Base-by-base conservation (phyloP, 2,797 vertebrate genomes). In the Ambastaia sidthimunki region DNA sequence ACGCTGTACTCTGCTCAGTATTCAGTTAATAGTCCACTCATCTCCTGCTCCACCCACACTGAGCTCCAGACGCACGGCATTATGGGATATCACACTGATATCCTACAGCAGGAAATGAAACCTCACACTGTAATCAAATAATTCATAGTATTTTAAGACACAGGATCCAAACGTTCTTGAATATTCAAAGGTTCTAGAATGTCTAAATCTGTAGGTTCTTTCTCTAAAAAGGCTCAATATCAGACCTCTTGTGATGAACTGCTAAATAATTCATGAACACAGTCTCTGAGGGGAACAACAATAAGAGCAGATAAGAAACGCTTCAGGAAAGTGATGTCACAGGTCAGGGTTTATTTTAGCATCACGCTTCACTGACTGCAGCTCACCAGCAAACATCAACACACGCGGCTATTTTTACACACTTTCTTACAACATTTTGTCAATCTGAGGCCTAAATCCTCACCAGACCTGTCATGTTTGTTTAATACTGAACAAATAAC, bases 241-340 rank as follows among this genome's bases (percentile, higher is more conserved):
- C 18, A 66, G 48, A 47, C 47, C n/a, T 19, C 60, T n/a, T 68
- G 34, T 68, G 50, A 76, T 55, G 50, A 19, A 31, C 19, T 3
- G 18, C 50, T 76, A 57, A 67, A 76, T 28, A 57, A 76, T 76
- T 69, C 37, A 76, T 76, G 21, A 76, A 16, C 19, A 15, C 63
- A 68, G 57, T 68, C 63, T 76, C 52, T 28, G n/a, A 34, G 28
- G 60, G 47, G n/a, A 75, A 75, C 47, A 23, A 62, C 62, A 54
- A 66, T 66, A 66, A 4, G 25, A 75, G 60, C 19, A 50, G 48
- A 37, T 18, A 31, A 66, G 5, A 37, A 66, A 41, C 4, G 7
- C 57, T 63, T 18, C 19, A 28, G 50, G 72, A 25, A 21, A 63
- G 10, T 74, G 57, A 74, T 74, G 72, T 74, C 72, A 63, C 41